phyloP scores from a whole-genome alignment of 2,888 invertebrate species.

The Mimumesa dahlbomi region DNA sequence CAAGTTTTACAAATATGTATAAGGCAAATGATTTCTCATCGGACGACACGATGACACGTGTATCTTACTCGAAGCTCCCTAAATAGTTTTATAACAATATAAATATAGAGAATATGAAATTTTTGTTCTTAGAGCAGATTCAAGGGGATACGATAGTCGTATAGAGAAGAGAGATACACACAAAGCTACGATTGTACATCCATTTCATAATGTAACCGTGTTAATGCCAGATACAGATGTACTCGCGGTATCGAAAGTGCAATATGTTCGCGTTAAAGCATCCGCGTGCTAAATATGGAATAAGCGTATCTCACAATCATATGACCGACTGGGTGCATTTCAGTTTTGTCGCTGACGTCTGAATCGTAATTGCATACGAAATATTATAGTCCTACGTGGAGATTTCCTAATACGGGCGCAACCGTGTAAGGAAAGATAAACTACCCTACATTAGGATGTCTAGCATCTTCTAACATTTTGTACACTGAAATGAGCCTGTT shows the following conservation, averaged over 20 bases:
- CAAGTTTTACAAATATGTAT: too few relatives aligned
- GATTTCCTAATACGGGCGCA: conserved; percentile 30
- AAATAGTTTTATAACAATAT: too few relatives aligned
- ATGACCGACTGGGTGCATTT: conserved; percentile 36
- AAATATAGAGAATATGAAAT: too few relatives aligned
- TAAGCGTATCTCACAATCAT: conserved; percentile 58
- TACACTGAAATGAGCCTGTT: conserved; percentile 39
- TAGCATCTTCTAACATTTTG: conserved; percentile 41
- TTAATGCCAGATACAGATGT: conserved; percentile 45
- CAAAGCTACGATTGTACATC: conserved; percentile 57
- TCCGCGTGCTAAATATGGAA: conserved; percentile 56
- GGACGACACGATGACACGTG: too few relatives aligned
- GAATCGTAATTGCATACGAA: conserved; percentile 63
- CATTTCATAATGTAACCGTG: conserved; percentile 50
- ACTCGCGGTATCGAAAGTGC: conserved; percentile 32
- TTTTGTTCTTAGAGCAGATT: too few relatives aligned
- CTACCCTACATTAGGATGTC: conserved; percentile 55
- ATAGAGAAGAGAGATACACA: conserved; percentile 23
- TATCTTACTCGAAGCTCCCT: too few relatives aligned
- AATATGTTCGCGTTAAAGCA: conserved; percentile 52
- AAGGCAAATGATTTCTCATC: too few relatives aligned
- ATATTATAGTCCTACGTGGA: conserved; percentile 46
- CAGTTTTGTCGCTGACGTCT: conserved; percentile 61
- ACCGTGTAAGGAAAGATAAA: conserved; percentile 44
- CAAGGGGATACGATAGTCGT: too few relatives aligned